phyloP scores from a whole-genome alignment of 2,888 invertebrate species.

The Drosophila mimetica region DNA sequence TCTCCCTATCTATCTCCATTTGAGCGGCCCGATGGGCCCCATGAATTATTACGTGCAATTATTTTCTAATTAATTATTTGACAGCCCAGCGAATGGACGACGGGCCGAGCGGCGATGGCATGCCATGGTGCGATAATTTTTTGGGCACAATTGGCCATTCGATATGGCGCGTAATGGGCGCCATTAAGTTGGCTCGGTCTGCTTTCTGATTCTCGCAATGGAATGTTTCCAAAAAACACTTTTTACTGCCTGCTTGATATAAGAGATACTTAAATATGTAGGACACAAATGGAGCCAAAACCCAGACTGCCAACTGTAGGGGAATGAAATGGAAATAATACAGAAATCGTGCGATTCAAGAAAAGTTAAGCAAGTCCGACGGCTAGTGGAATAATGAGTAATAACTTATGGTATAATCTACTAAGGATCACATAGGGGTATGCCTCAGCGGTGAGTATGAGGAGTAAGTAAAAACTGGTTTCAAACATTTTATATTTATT shows the following conservation, averaged over 20 bases:
- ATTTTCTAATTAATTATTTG: constrained; percentile 81
- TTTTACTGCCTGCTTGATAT: constrained; percentile 37
- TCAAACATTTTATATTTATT: too few species aligned
- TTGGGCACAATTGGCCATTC: constrained; percentile 54
- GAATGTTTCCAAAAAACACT: constrained; percentile 51
- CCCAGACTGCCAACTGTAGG: neutral
- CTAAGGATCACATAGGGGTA: too few species aligned
- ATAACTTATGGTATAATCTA: constrained; percentile 21
- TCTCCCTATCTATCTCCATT: constrained; percentile 46
- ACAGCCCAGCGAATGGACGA: constrained; percentile 55
- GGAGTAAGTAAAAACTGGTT: neutral
- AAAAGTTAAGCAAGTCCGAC: constrained; percentile 10
- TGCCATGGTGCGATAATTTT: constrained; percentile 69
- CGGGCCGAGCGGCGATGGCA: constrained; percentile 8
- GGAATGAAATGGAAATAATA: constrained; percentile 8
- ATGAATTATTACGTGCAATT: constrained; percentile 80
- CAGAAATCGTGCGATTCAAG: constrained; percentile 7
- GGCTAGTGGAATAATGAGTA: constrained; percentile 21
- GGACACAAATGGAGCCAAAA: constrained; percentile 36
- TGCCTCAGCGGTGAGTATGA: too few species aligned
- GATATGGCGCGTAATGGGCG: constrained; percentile 61
- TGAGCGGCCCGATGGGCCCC: constrained; percentile 54
- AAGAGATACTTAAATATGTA: constrained; percentile 67
- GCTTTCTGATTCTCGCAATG: constrained; percentile 47
- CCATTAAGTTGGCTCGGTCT: constrained; percentile 63